Evolutionary conservation across 2,797 vertebrate species (phyloP).

Genomic region (Streptopelia turtur): DNA sequence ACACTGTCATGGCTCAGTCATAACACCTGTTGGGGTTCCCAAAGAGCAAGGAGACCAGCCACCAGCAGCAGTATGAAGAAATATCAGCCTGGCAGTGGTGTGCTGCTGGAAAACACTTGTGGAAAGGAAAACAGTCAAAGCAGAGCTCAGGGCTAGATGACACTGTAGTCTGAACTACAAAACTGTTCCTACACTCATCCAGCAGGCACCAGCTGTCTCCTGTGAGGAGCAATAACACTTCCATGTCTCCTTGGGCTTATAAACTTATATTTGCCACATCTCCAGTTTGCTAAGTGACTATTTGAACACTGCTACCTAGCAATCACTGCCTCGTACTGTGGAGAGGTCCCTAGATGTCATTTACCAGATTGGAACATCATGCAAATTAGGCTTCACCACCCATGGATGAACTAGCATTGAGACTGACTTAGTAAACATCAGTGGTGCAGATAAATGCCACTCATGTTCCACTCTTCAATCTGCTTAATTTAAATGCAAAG

Average conservation of each 20-base stretch:
- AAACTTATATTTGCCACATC: background rate
- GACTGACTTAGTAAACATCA: background rate
- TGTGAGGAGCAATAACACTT: background rate
- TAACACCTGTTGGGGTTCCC: background rate
- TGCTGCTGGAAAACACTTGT: background rate
- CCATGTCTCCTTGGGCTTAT: background rate
- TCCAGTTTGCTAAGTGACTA: background rate
- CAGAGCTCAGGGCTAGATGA: conserved; percentile 8
- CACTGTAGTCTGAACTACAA: background rate
- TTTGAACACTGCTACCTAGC: background rate
- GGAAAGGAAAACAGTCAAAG: conserved; percentile 32
- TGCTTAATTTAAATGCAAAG: background rate
- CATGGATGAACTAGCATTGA: background rate
- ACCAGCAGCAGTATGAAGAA: conserved; percentile 1
- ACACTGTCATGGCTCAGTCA: background rate
- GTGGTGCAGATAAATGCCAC: background rate
- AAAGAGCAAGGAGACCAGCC: conserved; percentile 20
- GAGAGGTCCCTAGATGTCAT: background rate
- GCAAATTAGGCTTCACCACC: background rate
- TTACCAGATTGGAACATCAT: background rate
- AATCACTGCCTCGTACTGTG: background rate
- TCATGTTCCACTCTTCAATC: background rate
- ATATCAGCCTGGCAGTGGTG: conserved; percentile 9
- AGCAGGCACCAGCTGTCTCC: conserved; percentile 17
- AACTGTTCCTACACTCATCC: conserved; percentile 1